A percentile compares a stretch with the other conserved stretches of the same genome.
phyloP scores from a whole-genome alignment of 2,888 invertebrate species.

The Busseola fusca region DNA sequence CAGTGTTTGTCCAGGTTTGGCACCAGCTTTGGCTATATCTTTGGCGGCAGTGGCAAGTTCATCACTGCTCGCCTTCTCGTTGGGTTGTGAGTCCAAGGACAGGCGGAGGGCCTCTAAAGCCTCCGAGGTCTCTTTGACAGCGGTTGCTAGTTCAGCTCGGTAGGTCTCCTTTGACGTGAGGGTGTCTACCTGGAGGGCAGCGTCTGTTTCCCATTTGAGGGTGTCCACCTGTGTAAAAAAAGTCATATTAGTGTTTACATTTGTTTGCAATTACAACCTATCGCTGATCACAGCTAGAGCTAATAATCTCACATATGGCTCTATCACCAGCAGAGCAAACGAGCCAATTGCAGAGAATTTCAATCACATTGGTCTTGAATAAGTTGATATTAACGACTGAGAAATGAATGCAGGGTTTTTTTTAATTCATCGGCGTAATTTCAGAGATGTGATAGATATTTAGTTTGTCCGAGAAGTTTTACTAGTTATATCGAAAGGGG shows the following conservation, averaged over 20 bases:
- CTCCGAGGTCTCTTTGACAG: constrained; percentile 91
- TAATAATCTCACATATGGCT: neutral
- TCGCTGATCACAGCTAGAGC: neutral
- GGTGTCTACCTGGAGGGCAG: constrained; percentile 95
- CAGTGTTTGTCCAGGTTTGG: constrained; percentile 93
- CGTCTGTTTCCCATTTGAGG: constrained; percentile 92
- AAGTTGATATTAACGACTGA: neutral
- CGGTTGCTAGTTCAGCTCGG: constrained; percentile 92
- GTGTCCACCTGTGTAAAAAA: constrained; percentile 90
- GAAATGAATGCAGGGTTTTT: neutral
- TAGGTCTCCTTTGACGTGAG: constrained; percentile 95
- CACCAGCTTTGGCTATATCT: constrained; percentile 93
- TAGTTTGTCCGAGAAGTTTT: neutral
- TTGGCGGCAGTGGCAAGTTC: constrained; percentile 91
- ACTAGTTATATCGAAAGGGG: too few relatives aligned
- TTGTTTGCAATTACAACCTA: neutral
- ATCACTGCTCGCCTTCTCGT: constrained; percentile 87
- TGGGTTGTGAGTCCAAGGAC: constrained; percentile 79
- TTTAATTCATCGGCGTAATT: too few relatives aligned
- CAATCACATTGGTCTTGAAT: neutral
- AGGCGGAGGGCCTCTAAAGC: constrained; percentile 91
- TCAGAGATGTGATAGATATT: neutral
- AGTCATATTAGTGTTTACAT: neutral
- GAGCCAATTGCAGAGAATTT: neutral
- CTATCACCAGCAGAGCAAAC: neutral